phyloP scores from a whole-genome alignment of 2,797 vertebrate genomes.

The Pseudomugil gertrudae region DNA sequence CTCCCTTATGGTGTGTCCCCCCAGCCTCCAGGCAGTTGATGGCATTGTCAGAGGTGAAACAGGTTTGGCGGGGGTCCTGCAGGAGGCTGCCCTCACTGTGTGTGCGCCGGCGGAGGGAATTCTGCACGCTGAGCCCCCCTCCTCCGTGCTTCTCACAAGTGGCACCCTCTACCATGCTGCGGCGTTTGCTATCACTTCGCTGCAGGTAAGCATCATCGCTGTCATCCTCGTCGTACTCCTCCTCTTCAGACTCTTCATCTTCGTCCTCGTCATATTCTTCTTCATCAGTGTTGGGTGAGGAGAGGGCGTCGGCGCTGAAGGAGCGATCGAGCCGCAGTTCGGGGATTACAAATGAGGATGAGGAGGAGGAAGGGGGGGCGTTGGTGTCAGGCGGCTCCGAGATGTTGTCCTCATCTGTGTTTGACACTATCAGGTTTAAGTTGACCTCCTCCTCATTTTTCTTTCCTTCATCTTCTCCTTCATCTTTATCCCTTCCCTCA shows the following conservation, averaged over 20 bases:
- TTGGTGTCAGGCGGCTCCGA: constrained; percentile 76
- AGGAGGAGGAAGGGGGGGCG: constrained; percentile 81
- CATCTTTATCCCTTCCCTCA: constrained; percentile 51
- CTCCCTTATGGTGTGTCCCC: constrained; percentile 64
- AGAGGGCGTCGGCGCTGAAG: constrained; percentile 83
- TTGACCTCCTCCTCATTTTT: constrained; percentile 44
- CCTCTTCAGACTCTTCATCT: constrained; percentile 82
- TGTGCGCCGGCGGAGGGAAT: constrained; percentile 90
- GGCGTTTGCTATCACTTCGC: constrained; percentile 84
- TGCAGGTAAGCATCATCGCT: constrained; percentile 88
- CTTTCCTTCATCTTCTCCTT: constrained; percentile 43
- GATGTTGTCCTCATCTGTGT: constrained; percentile 77
- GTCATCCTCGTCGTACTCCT: constrained; percentile 84
- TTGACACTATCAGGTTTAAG: constrained; percentile 53
- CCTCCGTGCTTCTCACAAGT: constrained; percentile 83
- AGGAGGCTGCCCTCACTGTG: constrained; percentile 96
- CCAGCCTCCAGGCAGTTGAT: constrained; percentile 88
- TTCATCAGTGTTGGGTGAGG: constrained; percentile 76
- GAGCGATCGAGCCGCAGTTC: constrained; percentile 89
- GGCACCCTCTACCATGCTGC: constrained; percentile 90
- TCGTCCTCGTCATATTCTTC: constrained; percentile 84
- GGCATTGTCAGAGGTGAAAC: constrained; percentile 94
- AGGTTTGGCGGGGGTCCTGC: constrained; percentile 87
- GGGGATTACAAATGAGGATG: constrained; percentile 88
- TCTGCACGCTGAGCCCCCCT: constrained; percentile 87